Base-by-base conservation (phyloP, 2,888 invertebrate genomes). In the Chrysodeixis includens region DNA sequence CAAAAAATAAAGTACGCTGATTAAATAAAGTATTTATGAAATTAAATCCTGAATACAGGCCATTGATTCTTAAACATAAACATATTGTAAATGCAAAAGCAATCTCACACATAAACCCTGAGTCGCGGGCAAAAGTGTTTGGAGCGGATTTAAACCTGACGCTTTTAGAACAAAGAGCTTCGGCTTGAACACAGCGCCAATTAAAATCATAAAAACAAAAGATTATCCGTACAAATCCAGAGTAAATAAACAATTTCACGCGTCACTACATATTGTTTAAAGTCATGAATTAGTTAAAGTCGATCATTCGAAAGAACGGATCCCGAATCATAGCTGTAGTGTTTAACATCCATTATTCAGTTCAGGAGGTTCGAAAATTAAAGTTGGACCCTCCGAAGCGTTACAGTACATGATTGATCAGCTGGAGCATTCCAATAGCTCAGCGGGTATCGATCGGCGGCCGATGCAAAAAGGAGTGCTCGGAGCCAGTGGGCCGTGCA, bases 361-460 rank as follows among this genome's bases (percentile, higher is more conserved):
- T 52, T 22, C 26, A 26, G 8, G 12, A 52, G 52, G 10, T 14
- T 26, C 26, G 22, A 52, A 52, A 52, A 52, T 52, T 52, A 26
- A 16, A 22, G 12, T 51, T 32, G 30, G 26, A 16, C 30, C 26
- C 16, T 52, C 1, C 7, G 12, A 0, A 30, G 12, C 53, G 56
- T 66, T 35, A 61, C 5, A 26, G 30, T 32, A 62, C 40, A n/a
- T 44, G 52, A 74, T 49, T 53, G 69, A 62, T 62, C 62, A 56
- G 54, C 30, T 40, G 46, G 56, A 46, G 59, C 51, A 54, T n/a
- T 55, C 16, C 55, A 53, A 77, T 74, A 73, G 60, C 49, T 59
- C 60, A 66, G 56, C 59, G 51, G 40, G 18, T 74, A 78, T 74
- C 40, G 66, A 74, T 66, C 62, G 61, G 61, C 14, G 59, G 63